Evolutionary conservation across 2,113 vertebrate species (phyloP).

Genomic region (Galbula dea): DNA sequence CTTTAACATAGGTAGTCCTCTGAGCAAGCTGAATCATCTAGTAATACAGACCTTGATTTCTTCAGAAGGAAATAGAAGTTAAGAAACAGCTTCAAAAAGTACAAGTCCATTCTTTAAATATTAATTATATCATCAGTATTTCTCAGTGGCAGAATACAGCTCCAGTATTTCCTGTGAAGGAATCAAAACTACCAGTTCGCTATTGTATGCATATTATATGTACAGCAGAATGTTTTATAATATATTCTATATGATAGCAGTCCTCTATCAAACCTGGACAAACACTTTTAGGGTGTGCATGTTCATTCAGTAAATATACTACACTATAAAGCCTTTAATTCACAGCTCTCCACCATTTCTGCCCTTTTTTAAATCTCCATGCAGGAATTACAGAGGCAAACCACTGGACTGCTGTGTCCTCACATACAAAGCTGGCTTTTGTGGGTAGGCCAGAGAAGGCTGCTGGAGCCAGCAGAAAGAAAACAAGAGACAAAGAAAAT

Average conservation of each 20-base stretch:
- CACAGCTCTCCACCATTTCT: neutral
- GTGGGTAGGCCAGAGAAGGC: neutral
- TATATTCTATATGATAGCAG: too few species aligned
- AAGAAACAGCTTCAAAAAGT: neutral
- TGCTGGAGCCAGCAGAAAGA: neutral
- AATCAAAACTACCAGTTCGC: neutral
- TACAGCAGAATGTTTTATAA: too few species aligned
- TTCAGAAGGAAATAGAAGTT: neutral
- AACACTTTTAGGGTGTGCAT: rapidly evolving
- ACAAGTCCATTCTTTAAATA: neutral
- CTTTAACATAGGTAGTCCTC: neutral
- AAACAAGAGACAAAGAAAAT: slow-evolving; percentile 19
- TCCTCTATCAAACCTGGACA: neutral
- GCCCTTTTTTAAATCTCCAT: neutral
- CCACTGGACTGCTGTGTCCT: neutral
- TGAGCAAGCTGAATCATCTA: neutral
- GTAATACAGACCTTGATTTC: neutral
- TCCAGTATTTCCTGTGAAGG: neutral
- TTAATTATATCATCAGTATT: neutral
- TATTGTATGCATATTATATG: too few species aligned
- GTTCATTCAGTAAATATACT: neutral
- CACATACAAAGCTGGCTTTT: neutral
- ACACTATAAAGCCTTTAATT: neutral
- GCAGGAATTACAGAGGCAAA: neutral
- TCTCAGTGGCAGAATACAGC: neutral